phyloP scores from a whole-genome alignment of 2,888 invertebrate species.

The Anoplius nigerrimus region DNA sequence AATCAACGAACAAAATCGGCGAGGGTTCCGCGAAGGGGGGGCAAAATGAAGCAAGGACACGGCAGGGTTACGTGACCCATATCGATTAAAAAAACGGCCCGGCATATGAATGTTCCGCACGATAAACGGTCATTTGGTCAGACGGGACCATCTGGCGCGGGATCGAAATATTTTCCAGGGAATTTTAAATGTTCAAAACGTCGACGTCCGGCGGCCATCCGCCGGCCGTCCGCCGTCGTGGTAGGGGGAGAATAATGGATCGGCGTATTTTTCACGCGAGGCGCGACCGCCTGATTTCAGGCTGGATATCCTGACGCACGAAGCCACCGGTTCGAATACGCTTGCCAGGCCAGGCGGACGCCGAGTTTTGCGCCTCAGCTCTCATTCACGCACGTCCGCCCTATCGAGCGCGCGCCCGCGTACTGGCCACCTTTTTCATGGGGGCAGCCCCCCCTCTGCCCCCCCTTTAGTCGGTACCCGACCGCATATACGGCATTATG shows the following conservation, averaged over 20 bases:
- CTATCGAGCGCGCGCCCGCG: too few species aligned
- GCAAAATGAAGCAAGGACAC: neutral
- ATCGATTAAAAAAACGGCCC: neutral
- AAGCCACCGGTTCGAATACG: too few species aligned
- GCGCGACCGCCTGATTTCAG: too few species aligned
- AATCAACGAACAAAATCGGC: too few species aligned
- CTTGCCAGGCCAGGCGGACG: too few species aligned
- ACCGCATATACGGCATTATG: constrained; percentile 10
- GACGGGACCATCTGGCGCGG: neutral
- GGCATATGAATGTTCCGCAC: neutral
- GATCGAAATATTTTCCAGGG: constrained; percentile 7
- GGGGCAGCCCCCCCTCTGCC: neutral
- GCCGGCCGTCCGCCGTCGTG: too few species aligned
- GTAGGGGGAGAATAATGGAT: neutral
- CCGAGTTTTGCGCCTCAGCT: too few species aligned
- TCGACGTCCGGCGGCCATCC: neutral
- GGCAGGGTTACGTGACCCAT: neutral
- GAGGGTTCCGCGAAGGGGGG: too few species aligned
- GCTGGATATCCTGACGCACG: too few species aligned
- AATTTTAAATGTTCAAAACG: constrained; percentile 9
- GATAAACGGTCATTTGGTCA: constrained; percentile 4
- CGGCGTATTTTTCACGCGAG: neutral
- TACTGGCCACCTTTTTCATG: too few species aligned
- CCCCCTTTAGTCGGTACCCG: neutral
- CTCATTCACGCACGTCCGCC: too few species aligned